These are phyloP conservation scores for Gymnobelideus leadbeateri DNA, from an alignment of 2,113 vertebrate species.

Conservation along the genomic window DNA sequence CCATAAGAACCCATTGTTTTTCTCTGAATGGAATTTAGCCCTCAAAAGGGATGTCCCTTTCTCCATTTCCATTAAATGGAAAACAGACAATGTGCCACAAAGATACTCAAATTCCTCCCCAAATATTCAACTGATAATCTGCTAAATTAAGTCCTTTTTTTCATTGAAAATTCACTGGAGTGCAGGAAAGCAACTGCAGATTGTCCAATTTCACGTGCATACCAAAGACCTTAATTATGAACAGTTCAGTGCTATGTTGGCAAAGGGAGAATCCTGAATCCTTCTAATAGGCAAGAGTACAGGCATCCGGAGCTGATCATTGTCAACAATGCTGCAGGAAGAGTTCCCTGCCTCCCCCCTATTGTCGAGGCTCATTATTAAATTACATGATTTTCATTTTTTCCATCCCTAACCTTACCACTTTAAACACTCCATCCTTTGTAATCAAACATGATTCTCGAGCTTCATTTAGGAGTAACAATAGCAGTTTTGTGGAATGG, in stretches of 20 bases:
- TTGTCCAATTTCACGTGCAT: constrained; percentile 74
- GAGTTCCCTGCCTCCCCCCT: constrained; percentile 73
- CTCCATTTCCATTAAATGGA: background rate
- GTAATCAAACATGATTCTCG: constrained; percentile 83
- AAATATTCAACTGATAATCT: constrained; percentile 18
- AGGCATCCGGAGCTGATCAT: constrained; percentile 77
- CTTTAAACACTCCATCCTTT: constrained; percentile 83
- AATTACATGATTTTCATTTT: constrained; percentile 85
- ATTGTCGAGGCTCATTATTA: constrained; percentile 82
- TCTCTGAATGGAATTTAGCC: background rate
- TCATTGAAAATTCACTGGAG: constrained; percentile 66
- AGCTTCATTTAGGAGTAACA: constrained; percentile 80
- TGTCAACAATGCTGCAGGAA: constrained; percentile 77
- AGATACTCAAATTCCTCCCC: background rate
- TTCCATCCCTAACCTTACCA: constrained; percentile 82
- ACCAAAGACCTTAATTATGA: constrained; percentile 69
- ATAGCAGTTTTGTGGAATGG: constrained; percentile 79
- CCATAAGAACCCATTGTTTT: background rate
- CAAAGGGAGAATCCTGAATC: constrained; percentile 67
- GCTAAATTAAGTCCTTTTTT: constrained; percentile 53
- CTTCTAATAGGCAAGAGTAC: constrained; percentile 75
- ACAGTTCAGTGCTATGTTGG: constrained; percentile 67
- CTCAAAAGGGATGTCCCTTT: background rate
- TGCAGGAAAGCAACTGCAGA: constrained; percentile 71
- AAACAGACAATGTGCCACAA: constrained; percentile 3